A percentile compares a stretch with the other conserved stretches of the same genome.
Evolutionary conservation across 2,888 invertebrate genomes (phyloP).

Genomic region (Rhingia rostrata): DNA sequence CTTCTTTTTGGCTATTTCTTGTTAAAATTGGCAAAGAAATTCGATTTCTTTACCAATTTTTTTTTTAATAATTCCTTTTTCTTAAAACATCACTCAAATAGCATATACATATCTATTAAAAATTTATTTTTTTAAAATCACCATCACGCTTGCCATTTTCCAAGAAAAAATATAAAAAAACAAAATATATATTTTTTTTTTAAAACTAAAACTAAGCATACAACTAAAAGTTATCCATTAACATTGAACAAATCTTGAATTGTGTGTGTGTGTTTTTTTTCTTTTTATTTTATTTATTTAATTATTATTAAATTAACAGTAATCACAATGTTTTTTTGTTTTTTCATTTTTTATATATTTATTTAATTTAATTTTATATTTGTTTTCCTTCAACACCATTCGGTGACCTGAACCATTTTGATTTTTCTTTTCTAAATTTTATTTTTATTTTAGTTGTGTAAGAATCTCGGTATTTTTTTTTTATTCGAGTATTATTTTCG

Average conservation of each 20-base stretch:
- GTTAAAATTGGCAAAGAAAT: conserved; percentile 36
- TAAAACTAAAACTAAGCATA: conserved; percentile 61
- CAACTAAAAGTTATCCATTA: conserved; percentile 57
- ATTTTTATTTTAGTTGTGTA: conserved; percentile 9
- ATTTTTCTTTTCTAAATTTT: neutral
- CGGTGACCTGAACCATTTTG: conserved; percentile 22
- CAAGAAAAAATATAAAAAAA: conserved; percentile 42
- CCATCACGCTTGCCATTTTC: conserved; percentile 70
- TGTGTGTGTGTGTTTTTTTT: conserved; percentile 32
- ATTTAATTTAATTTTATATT: neutral
- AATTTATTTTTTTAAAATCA: conserved; percentile 42
- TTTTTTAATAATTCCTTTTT: neutral
- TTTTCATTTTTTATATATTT: conserved; percentile 22
- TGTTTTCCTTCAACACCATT: conserved; percentile 39
- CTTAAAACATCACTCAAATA: conserved; percentile 37
- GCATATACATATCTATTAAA: conserved; percentile 21
- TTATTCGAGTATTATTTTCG: conserved; percentile 35
- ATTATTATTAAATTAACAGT: conserved; percentile 67
- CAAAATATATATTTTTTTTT: conserved; percentile 1
- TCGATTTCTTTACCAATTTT: conserved; percentile 35
- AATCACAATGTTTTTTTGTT: conserved; percentile 68
- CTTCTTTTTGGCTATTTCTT: neutral
- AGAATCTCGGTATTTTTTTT: conserved; percentile 26
- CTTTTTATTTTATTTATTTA: conserved; percentile 51
- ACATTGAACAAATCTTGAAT: conserved; percentile 59